phyloP scores from a whole-genome alignment of 2,888 invertebrate genomes.

The Ptilodon capucinus region DNA sequence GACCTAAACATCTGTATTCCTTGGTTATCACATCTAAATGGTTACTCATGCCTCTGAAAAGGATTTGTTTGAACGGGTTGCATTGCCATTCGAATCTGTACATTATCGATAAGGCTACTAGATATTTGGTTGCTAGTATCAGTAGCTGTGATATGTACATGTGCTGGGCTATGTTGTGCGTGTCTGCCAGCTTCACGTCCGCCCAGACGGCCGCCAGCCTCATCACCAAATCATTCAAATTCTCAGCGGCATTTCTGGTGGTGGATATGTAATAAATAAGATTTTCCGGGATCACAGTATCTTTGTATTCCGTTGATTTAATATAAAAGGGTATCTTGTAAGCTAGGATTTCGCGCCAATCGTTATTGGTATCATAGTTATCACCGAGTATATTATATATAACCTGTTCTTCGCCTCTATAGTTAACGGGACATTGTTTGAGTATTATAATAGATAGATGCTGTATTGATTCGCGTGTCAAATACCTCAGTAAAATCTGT shows the following conservation, averaged over 20 bases:
- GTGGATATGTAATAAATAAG: conserved; percentile 84
- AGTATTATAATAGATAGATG: conserved; percentile 81
- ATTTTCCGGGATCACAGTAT: conserved; percentile 80
- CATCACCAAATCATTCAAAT: conserved; percentile 66
- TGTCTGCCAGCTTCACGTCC: conserved; percentile 83
- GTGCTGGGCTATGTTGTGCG: conserved; percentile 86
- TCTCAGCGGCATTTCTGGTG: conserved; percentile 48
- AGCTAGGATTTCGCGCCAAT: conserved; percentile 86
- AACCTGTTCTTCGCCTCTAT: conserved; percentile 55
- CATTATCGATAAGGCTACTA: conserved; percentile 56
- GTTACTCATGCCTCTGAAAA: conserved; percentile 85
- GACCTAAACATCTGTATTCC: conserved; percentile 86
- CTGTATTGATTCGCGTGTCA: conserved; percentile 84
- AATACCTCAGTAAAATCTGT: conserved; percentile 74
- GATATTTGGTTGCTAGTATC: conserved; percentile 79
- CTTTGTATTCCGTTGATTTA: conserved; percentile 83
- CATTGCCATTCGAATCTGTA: conserved; percentile 48
- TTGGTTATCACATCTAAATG: conserved; percentile 86
- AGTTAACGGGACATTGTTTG: conserved; percentile 71
- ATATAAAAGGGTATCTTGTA: conserved; percentile 62
- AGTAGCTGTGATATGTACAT: conserved; percentile 87
- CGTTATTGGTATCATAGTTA: conserved; percentile 69
- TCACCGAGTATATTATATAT: conserved; percentile 78
- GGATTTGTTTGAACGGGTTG: conserved; percentile 68
- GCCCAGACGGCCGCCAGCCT: conserved; percentile 87